Base-by-base conservation (phyloP, 2,113 vertebrate species). In the Bubo bubo region DNA sequence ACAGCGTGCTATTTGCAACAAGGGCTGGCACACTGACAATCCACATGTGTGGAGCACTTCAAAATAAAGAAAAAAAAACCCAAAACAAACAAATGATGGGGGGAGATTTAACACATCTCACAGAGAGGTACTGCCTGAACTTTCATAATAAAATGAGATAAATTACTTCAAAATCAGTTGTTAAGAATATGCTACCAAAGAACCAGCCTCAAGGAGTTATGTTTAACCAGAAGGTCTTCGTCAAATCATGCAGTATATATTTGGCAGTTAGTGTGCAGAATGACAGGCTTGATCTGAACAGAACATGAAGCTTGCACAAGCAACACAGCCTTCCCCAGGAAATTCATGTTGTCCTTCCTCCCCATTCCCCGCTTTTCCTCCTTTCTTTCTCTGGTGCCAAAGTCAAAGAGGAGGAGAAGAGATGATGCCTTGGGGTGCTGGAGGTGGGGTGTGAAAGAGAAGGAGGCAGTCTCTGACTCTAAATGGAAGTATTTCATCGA, bases 1-100 rank as follows among this genome's bases (percentile, higher is more conserved):
- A 97, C 88, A 96, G 95, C 2, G 3, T 88, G 88, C 92, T 96
- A 89, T 95, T 94, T 91, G 75, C 79, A 95, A 93, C 52, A 67
- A 91, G 73, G 87, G 63, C 73, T 95, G 94, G 95, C 95, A 92
- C 56, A 24, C 58, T 86, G 95, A 79, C 94, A 95, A 71, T 87
- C 81, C 92, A 88, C 94, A 86, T 8, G 60, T 76, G 80, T 62
- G 53, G 20, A 77, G 45, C 63, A 53, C 86, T 95, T 95, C 73
- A 90, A 88, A 96, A 90, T 96, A 77, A 86, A 93, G 73, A 7
- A 10, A 1, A 37, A 41, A 37, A 49, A 43, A 66, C 26, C 11
- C 71, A 37, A 55, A n/a, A 41, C 64, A 67, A 45, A 28, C 37
- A 43, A 74, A 56, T 3, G 39, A 34, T 20, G 63, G 50, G 18